These are phyloP conservation scores for Caranx ignobilis DNA, from an alignment of 2,113 vertebrate genomes.

Conservation along the genomic window DNA sequence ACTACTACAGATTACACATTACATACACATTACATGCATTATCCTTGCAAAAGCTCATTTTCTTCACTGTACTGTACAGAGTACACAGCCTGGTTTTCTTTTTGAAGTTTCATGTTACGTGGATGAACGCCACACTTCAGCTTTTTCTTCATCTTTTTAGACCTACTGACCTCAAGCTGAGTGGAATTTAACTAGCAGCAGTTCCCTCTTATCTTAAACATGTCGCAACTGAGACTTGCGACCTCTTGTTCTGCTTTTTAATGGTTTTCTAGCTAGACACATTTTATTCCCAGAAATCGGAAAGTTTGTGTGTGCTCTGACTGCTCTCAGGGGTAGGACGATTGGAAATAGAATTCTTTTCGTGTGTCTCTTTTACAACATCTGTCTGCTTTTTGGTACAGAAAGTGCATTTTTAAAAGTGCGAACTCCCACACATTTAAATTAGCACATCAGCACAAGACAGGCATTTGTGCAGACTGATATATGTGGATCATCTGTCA, in stretches of 20 bases:
- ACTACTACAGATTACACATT: not conserved
- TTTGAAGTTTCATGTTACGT: conserved; percentile 18
- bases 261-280: conserved; percentile 20
- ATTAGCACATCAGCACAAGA: conserved; percentile 32
- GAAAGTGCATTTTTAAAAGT: conserved; percentile 21
- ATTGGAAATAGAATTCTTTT: not conserved
- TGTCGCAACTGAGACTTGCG: conserved; percentile 49
- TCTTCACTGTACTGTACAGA: conserved; percentile 3
- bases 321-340: not conserved
- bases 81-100: conserved; percentile 3
- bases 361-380: not conserved
- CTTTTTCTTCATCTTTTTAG: conserved; percentile 52
- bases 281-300: conserved; percentile 15
- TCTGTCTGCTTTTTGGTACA: conserved; percentile 11
- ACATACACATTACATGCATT: conserved; percentile 24
- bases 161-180: conserved; percentile 44
- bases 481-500: not conserved
- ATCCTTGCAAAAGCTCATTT: conserved; percentile 23
- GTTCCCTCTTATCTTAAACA: conserved; percentile 67
- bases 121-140: conserved; percentile 46
- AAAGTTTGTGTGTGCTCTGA: not conserved
- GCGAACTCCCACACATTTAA: not conserved
- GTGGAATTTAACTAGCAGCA: conserved; percentile 50
- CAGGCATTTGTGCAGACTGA: not conserved
- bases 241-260: conserved; percentile 63